Percentiles rank a stretch among this genome's conserved stretches.
phyloP scores from a whole-genome alignment of 2,113 vertebrate genomes.

The Stictonetta naevosa region DNA sequence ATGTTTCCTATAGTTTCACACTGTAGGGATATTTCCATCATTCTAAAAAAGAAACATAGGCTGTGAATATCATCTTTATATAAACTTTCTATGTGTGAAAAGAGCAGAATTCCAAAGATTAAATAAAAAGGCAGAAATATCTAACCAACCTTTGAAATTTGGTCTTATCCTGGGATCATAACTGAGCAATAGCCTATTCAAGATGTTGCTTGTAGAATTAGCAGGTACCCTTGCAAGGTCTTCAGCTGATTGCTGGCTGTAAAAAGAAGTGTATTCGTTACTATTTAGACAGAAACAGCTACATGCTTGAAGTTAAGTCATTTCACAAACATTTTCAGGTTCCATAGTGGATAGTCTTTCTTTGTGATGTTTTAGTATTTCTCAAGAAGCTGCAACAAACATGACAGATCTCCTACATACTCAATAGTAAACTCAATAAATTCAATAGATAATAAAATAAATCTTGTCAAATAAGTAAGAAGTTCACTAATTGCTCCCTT shows the following conservation, averaged over 20 bases:
- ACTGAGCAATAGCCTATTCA: conserved; percentile 92
- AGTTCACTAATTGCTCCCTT: not conserved
- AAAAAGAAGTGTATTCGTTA: conserved; percentile 18
- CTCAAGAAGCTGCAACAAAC: not conserved
- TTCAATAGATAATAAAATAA: not conserved
- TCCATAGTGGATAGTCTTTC: not conserved
- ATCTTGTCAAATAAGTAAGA: not conserved
- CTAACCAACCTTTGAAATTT: conserved; percentile 95
- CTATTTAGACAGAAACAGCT: not conserved
- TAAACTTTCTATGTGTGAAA: not conserved
- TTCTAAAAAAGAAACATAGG: not conserved
- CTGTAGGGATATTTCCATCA: not conserved
- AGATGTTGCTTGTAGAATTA: conserved; percentile 96
- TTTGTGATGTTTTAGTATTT: not conserved
- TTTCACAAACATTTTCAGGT: not conserved
- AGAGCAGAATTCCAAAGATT: not conserved
- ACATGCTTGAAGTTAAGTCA: not conserved
- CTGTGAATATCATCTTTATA: not conserved
- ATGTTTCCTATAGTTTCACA: not conserved
- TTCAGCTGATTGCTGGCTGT: conserved; percentile 92
- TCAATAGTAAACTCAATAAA: not conserved
- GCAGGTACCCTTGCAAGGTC: conserved; percentile 92
- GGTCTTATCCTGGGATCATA: conserved; percentile 97
- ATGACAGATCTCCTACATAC: not conserved
- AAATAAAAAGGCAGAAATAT: not conserved